These are phyloP conservation scores for Esox niger DNA, from an alignment of 2,113 vertebrate genomes.

Conservation along the genomic window DNA sequence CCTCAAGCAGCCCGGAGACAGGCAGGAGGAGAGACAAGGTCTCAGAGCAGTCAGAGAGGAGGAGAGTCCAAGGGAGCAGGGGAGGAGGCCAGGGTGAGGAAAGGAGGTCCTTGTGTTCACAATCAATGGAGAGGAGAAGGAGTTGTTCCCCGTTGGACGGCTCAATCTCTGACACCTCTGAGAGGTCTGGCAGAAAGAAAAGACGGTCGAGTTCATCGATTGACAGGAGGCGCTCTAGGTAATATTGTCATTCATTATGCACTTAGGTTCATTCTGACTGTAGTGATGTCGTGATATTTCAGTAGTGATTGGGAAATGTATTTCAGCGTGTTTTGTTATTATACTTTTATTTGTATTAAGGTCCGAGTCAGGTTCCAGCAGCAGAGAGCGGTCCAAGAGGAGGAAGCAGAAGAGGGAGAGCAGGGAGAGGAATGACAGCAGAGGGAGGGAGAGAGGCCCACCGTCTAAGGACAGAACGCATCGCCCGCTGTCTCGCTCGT, in stretches of 20 bases:
- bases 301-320: not conserved
- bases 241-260: slow-evolving; percentile 11
- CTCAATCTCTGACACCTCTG: slow-evolving; percentile 64
- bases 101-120: slow-evolving; percentile 59
- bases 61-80: slow-evolving; percentile 44
- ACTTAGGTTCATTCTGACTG: not conserved
- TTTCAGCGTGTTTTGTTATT: not conserved
- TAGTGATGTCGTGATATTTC: not conserved
- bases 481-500: slow-evolving; percentile 51
- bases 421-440: slow-evolving; percentile 65
- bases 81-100: slow-evolving; percentile 44
- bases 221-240: slow-evolving; percentile 51
- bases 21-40: slow-evolving; percentile 35
- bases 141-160: slow-evolving; percentile 72
- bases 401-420: slow-evolving; percentile 62
- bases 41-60: slow-evolving; percentile 4
- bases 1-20: slow-evolving; percentile 69
- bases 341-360: slow-evolving; percentile 28
- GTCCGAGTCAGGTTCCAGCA: slow-evolving; percentile 71
- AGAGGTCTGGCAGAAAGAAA: slow-evolving; percentile 65
- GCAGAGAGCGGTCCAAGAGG: slow-evolving; percentile 71
- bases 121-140: slow-evolving; percentile 67
- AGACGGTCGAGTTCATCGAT: slow-evolving; percentile 47
- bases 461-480: slow-evolving; percentile 62
- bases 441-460: slow-evolving; percentile 46